Evolutionary conservation across 2,797 vertebrate genomes (phyloP), one percentile per base, ranked within the genome.

Genomic region (Morelia viridis): DNA sequence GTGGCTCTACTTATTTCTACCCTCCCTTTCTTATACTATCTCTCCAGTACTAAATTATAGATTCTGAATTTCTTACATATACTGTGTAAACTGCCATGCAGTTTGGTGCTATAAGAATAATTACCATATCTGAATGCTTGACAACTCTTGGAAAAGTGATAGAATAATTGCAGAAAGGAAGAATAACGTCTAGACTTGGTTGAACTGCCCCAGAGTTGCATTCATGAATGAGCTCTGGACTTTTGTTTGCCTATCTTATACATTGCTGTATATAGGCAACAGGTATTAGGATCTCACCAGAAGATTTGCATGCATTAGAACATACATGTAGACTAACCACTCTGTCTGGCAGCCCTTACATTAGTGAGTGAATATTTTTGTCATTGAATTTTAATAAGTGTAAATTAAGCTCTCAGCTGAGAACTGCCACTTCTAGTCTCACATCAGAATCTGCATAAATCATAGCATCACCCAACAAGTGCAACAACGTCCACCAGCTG

Each of bases 331-430:
- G 50, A 65, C 58, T 90, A 41, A 86, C 58, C 57, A 71, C 50
- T 57, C 87, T 92, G 71, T 57, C 58, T 76, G 91, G 83, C 92
- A 92, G 85, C 11, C 85, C 61, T 83, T 92, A 68, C 85, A 64
- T 87, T 92, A 88, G 85, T 92, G 92, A 92, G 92, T 26, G 68
- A 90, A 90, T 92, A 68, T 92, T 92, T 90, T 92, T 90, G 88
- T 64, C 85, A 31, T 84, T 92, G 87, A 61, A 92, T 92, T 92
- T 92, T 92, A 90, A 92, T 92, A 92, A 92, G 92, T 92, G 92
- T 92, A 90, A 92, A 92, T 92, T 90, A 90, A 92, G 68, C 92
- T 92, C 85, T 92, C 89, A 88, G 58, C 85, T 64, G 85, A 92
- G 92, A 92, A 92, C 89, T 92, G 92, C 89, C 92, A 92, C 92